phyloP scores from a whole-genome alignment of 2,113 vertebrate genomes.

The Heterochromis multidens region DNA sequence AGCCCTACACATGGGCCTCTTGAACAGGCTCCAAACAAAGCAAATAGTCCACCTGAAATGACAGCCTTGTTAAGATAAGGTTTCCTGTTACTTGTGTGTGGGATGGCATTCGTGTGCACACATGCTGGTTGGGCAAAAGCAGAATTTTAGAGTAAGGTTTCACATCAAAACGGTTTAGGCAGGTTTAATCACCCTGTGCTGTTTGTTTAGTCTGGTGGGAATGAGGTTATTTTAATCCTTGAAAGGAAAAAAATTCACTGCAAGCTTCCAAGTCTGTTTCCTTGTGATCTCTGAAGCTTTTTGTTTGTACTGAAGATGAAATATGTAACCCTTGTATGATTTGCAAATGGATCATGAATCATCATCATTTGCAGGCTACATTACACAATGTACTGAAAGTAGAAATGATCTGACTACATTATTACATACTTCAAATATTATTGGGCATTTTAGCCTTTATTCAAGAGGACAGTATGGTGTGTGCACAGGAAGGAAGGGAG shows the following conservation, averaged over 20 bases:
- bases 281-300: neutral
- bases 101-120: neutral
- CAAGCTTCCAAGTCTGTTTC: neutral
- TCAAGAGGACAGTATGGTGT: neutral
- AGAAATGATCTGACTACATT: neutral
- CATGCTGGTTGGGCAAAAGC: neutral
- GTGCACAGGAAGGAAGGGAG: neutral
- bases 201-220: neutral
- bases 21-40: conserved; percentile 62
- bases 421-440: neutral
- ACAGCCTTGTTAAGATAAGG: conserved; percentile 55
- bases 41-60: conserved; percentile 56
- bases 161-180: neutral
- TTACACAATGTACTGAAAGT: neutral
- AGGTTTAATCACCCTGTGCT: neutral
- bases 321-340: no score
- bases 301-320: neutral
- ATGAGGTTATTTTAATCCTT: neutral
- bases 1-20: conserved; percentile 27
- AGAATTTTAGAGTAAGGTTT: neutral
- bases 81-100: conserved; percentile 33
- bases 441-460: neutral
- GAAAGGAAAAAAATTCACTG: neutral
- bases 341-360: neutral
- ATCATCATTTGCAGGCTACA: neutral